A percentile compares a stretch with the other conserved stretches of the same genome.
These are phyloP conservation scores for Automeris io DNA, from an alignment of 2,888 invertebrate genomes.

Conservation along the genomic window DNA sequence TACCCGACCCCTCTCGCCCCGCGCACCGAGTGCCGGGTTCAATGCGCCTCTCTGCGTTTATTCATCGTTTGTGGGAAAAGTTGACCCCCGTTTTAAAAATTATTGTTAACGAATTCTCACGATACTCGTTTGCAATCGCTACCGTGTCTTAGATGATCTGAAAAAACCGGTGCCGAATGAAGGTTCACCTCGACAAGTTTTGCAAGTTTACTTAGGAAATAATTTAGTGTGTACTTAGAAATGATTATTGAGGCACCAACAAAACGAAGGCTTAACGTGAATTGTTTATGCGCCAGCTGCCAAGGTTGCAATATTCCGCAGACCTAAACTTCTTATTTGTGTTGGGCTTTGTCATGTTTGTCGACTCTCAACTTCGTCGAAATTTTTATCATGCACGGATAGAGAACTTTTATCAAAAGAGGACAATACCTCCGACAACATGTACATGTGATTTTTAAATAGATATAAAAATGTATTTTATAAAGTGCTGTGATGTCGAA, in stretches of 20 bases:
- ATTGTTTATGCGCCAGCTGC: slow-evolving; percentile 43
- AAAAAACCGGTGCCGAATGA: background rate
- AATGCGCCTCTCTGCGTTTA: slow-evolving; percentile 75
- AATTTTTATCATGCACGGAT: slow-evolving; percentile 64
- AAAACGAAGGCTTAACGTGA: slow-evolving; percentile 22
- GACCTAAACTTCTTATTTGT: slow-evolving; percentile 59
- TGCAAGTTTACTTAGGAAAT: background rate
- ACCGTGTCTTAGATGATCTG: slow-evolving; percentile 48
- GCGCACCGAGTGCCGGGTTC: slow-evolving; percentile 71
- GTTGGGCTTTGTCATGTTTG: slow-evolving; percentile 64
- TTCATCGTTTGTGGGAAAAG: slow-evolving; percentile 78
- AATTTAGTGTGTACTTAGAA: slow-evolving; percentile 11
- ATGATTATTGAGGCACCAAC: slow-evolving; percentile 31
- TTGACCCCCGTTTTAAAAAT: slow-evolving; percentile 72
- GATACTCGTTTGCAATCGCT: slow-evolving; percentile 48
- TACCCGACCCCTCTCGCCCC: slow-evolving; percentile 69
- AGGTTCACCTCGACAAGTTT: background rate
- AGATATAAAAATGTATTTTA: no score
- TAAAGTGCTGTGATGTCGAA: slow-evolving; percentile 1
- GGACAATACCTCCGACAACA: slow-evolving; percentile 45
- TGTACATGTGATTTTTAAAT: slow-evolving; percentile 37
- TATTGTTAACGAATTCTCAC: slow-evolving; percentile 76
- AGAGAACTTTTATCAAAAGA: slow-evolving; percentile 51
- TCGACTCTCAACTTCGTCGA: slow-evolving; percentile 57
- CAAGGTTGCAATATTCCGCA: slow-evolving; percentile 58